These are phyloP conservation scores for Meteorus sp. DNA, from an alignment of 1,140 invertebrate species.

Conservation along the genomic window DNA sequence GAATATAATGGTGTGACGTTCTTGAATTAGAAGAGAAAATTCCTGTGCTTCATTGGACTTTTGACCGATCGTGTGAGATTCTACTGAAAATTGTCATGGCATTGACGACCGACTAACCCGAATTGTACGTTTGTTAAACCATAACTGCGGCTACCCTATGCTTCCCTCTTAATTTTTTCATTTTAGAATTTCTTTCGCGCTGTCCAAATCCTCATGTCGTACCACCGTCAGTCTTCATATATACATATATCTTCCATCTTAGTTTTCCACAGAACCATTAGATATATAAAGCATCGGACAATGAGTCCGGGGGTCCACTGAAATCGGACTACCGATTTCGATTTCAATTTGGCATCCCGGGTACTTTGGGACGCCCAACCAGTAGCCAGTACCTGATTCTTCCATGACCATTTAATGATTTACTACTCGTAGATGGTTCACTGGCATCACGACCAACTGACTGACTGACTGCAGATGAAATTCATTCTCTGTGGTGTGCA, in stretches of 20 bases:
- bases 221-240: too few species aligned
- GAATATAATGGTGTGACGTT: too few species aligned
- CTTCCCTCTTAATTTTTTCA: not conserved
- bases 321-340: constrained; percentile 3
- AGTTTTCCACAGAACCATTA: not conserved
- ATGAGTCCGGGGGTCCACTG: not conserved
- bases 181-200: too few species aligned
- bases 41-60: not conserved
- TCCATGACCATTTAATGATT: not conserved
- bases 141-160: not conserved
- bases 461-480: not conserved
- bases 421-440: not conserved
- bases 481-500: too few species aligned
- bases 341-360: not conserved
- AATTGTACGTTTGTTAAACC: constrained; percentile 19
- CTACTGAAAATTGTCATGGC: constrained; percentile 26
- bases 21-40: not conserved
- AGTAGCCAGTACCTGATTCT: not conserved
- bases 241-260: not conserved
- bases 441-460: not conserved
- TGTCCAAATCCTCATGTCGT: too few species aligned
- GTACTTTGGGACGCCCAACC: not conserved
- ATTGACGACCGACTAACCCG: constrained; percentile 31
- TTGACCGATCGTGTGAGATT: constrained; percentile 23
- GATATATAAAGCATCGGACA: not conserved